Conservation (phyloP, 2,797 vertebrate genomes). For the Ibycter americanus region DNA sequence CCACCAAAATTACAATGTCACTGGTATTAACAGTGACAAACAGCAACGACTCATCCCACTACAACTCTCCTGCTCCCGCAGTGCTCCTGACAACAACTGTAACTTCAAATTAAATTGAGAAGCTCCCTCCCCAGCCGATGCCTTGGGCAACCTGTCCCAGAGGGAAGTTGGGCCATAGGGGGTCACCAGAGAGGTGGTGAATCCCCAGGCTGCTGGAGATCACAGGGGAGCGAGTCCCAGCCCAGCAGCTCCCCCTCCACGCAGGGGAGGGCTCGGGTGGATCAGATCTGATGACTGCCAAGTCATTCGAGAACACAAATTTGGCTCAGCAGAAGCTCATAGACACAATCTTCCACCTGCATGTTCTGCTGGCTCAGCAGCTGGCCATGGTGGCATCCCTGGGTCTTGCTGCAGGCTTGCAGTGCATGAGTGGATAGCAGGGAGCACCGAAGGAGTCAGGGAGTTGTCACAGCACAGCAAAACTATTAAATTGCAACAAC, state of each 20-base stretch:
- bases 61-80: background rate
- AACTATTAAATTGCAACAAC: too few species aligned
- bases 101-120: background rate
- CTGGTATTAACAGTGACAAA: background rate
- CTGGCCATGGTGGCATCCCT: background rate
- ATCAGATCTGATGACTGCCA: background rate
- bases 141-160: background rate
- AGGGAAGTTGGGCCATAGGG: background rate
- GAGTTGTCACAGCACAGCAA: too few species aligned
- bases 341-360: background rate
- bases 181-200: background rate
- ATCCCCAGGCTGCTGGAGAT: background rate
- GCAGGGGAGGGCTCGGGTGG: background rate
- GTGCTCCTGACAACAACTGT: background rate
- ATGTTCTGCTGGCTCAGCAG: background rate
- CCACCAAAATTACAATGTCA: background rate
- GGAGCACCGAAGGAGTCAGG: background rate
- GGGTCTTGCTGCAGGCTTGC: background rate
- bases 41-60: background rate
- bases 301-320: background rate
- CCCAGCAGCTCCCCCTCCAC: background rate
- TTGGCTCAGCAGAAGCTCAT: background rate
- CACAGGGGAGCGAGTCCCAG: fast-evolving
- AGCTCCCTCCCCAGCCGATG: background rate
- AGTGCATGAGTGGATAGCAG: background rate